Evolutionary conservation across 2,888 invertebrate species (phyloP), one percentile per base, ranked within the genome.

Genomic region (Yponomeuta malinellus): DNA sequence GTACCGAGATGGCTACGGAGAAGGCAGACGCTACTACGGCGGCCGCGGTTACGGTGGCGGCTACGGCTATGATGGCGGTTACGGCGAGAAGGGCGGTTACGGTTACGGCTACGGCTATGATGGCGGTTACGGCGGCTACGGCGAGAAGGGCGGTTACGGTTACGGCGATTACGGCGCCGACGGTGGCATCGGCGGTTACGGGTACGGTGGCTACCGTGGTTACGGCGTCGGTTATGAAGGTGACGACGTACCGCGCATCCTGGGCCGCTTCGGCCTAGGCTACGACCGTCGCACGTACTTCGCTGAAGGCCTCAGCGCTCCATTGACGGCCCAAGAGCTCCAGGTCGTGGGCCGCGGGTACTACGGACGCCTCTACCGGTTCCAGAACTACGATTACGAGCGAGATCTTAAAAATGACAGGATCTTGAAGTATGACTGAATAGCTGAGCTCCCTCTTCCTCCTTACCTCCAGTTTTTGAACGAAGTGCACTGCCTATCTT

Each of bases 251-350:
- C 70, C 70, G 4, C 64, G 31, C 68, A 29, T 73, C 64, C 66
- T 72, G 15, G 77, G 77, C 10, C 73, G 75, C 2, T 74, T 73
- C 37, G 78, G 77, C 10, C 71, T 78, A 0, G 78, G 78, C 9
- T 77, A 75, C 71, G 74, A 76, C 29, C 73, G 69, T 48, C 69
- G 77, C 59, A 74, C 75, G 8, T 71, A 70, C 9, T 72, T 31
- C 12, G 65, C 72, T 5, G 63, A 70, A 5, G 75, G 76, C 9
- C n/a, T 76, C 3, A 66, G 72, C 10, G 70, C 68, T 10, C 77
- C 77, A 0, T 68, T 76, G 4, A 76, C 74, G 10, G 15, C 12
- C 37, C 71, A 73, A 0, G 70, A 74, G 15, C 68, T 71, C 4
- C 63, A 75, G 64, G 71, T 74, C 31, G 68, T 68, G 64, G 68